Evolutionary conservation across 1,140 invertebrate species (phyloP), one percentile per base, ranked within the genome.

Genomic region (Epicauta chinensis): DNA sequence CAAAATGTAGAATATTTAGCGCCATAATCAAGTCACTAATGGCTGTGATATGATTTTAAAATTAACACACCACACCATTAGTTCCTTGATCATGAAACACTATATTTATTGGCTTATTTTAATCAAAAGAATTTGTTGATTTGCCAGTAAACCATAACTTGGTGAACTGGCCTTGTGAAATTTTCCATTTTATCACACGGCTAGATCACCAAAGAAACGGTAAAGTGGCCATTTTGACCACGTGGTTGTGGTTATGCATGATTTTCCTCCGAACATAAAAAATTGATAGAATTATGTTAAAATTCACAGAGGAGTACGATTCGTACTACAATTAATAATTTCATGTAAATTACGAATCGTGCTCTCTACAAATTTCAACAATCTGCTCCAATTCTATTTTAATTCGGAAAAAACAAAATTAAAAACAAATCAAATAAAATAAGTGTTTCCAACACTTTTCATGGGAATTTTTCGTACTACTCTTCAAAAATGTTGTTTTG

Each of bases 191-290:
- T 50, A 54, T 68, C 67, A 70, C 68, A 68, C 66, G 68, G 68
- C 68, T 70, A 70, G 68, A 70, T 67, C 66, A 70, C 68, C 68
- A 70, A 70, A 70, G 68, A 68, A 56, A 37, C 44, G 52, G 51
- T 29, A 38, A 43, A 15, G 10, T 17, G 31, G 32, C 32, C 32
- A 34, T 12, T n/a, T 34, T 34, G 10, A 11, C 10, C 32, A 34
- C 32, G 32, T 34, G 32, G 32, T 34, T 11, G 5, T 34, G n/a
- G n/a, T 10, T 12, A 34, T 34, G 3, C 6, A 9, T 34, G 1
- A 9, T 10, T 10, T 30, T 30, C 29, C 10, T 30, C 29, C 29
- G 10, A 34, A 34, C 12, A 11, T 34, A 3, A 3, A 5, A 23
- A 23, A n/a, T n/a, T 2, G 23, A 3, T 23, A 7, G 0, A 23